Percentiles rank a stretch among this genome's conserved stretches.
phyloP scores from a whole-genome alignment of 2,888 invertebrate species.

The Pseudococcus viburni region DNA sequence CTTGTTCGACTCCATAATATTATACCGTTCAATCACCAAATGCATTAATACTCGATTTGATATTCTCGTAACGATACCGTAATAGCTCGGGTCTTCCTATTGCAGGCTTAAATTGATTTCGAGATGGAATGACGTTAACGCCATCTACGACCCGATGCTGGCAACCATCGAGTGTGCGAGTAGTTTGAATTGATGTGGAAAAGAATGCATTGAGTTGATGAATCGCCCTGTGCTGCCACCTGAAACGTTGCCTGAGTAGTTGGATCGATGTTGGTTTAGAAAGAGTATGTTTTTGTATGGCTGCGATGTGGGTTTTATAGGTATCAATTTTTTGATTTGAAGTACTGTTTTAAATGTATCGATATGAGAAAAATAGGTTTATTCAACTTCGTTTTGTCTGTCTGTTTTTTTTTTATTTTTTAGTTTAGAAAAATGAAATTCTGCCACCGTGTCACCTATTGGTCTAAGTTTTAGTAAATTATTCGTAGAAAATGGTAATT shows the following conservation, averaged over 20 bases:
- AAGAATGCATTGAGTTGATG: conserved; percentile 49
- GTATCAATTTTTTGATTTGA: too few species aligned
- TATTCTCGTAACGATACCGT: not conserved
- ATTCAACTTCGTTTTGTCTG: too few species aligned
- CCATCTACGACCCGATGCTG: conserved; percentile 19
- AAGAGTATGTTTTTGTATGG: conserved; percentile 22
- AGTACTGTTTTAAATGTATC: too few species aligned
- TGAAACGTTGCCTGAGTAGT: not conserved
- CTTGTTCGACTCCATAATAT: not conserved
- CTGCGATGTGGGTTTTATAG: too few species aligned
- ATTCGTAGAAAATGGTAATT: too few species aligned
- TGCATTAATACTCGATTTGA: conserved; percentile 23
- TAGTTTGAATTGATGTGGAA: not conserved
- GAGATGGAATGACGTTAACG: not conserved
- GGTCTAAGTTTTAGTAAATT: too few species aligned
- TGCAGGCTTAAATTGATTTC: not conserved
- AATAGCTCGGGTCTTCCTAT: not conserved
- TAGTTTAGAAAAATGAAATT: too few species aligned
- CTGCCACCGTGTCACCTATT: too few species aligned
- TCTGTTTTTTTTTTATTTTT: too few species aligned
- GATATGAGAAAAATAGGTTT: too few species aligned
- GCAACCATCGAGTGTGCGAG: not conserved
- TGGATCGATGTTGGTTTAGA: not conserved
- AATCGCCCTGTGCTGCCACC: conserved; percentile 55
- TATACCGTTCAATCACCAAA: not conserved